Percentiles rank a stretch among this genome's conserved stretches.
Evolutionary conservation across 2,797 vertebrate genomes (phyloP).

Genomic region (Phoxinus dragarum): DNA sequence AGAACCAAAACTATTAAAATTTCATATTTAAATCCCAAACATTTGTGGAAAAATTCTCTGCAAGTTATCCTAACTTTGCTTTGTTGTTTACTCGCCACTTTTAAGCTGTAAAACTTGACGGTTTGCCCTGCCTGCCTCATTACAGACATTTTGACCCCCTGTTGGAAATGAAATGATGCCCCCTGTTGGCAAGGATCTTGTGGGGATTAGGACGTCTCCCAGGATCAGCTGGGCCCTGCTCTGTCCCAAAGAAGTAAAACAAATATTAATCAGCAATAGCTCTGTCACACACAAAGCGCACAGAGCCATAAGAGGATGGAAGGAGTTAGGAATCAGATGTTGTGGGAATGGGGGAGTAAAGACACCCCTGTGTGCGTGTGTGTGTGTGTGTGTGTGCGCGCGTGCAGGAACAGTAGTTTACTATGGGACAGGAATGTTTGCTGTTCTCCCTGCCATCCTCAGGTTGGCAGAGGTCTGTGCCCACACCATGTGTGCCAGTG

Average conservation of each 20-base stretch:
- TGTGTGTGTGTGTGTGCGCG: slow-evolving; percentile 36
- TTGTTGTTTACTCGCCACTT: slow-evolving; percentile 21
- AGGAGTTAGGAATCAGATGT: slow-evolving; percentile 48
- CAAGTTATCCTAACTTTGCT: slow-evolving; percentile 18
- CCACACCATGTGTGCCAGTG: slow-evolving; percentile 46
- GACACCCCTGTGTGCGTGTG: slow-evolving; percentile 37
- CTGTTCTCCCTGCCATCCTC: slow-evolving; percentile 61
- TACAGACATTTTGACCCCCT: slow-evolving; percentile 45
- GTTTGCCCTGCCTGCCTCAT: slow-evolving; percentile 14
- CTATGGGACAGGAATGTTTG: slow-evolving; percentile 45
- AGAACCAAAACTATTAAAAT: slow-evolving; percentile 4
- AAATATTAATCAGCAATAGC: slow-evolving; percentile 84
- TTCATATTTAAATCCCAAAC: slow-evolving; percentile 26
- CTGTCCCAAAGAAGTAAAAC: slow-evolving; percentile 78
- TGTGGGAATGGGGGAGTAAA: slow-evolving; percentile 35
- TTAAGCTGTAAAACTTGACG: slow-evolving; percentile 32
- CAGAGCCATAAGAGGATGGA: slow-evolving; percentile 60
- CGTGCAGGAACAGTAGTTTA: slow-evolving; percentile 33
- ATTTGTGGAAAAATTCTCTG: slow-evolving; percentile 24
- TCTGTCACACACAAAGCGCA: slow-evolving; percentile 72
- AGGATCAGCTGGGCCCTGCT: slow-evolving; percentile 79
- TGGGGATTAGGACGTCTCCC: slow-evolving; percentile 74
- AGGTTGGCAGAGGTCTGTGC: slow-evolving; percentile 61
- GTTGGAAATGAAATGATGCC: slow-evolving; percentile 48
- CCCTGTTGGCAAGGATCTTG: slow-evolving; percentile 58